Evolutionary conservation across 2,888 invertebrate genomes (phyloP).

Genomic region (Acleris holmiana): DNA sequence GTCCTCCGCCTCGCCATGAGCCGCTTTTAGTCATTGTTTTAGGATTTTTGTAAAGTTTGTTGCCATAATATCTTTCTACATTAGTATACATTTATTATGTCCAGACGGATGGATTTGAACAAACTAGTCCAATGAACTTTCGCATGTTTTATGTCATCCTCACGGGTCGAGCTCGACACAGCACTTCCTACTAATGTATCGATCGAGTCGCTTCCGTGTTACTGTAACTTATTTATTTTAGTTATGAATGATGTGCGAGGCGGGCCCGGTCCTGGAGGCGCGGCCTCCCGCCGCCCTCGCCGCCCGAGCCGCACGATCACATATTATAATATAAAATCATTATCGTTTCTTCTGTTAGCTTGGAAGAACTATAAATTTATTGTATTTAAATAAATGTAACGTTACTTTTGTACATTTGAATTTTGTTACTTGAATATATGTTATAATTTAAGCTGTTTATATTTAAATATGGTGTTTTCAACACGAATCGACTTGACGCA

Average conservation of each 20-base stretch:
- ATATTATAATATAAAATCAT: slow-evolving; percentile 45
- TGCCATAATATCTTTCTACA: slow-evolving; percentile 84
- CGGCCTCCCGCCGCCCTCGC: slow-evolving; percentile 38
- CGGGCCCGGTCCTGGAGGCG: slow-evolving; percentile 44
- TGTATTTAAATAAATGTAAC: slow-evolving; percentile 75
- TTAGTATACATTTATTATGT: slow-evolving; percentile 81
- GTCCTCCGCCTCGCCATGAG: slow-evolving; percentile 74
- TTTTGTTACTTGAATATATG: slow-evolving; percentile 80
- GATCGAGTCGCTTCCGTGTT: slow-evolving; percentile 60
- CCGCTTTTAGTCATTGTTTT: slow-evolving; percentile 85
- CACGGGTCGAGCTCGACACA: slow-evolving; percentile 54
- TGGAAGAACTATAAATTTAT: slow-evolving; percentile 73
- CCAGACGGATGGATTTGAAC: slow-evolving; percentile 81
- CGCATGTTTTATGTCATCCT: slow-evolving; percentile 60
- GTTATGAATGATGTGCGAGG: slow-evolving; percentile 53
- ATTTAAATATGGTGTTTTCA: slow-evolving; percentile 77
- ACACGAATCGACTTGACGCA: slow-evolving; percentile 76
- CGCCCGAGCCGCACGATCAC: slow-evolving; percentile 19
- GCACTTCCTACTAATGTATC: slow-evolving; percentile 56
- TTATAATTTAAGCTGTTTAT: slow-evolving; percentile 83
- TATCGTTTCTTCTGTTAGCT: slow-evolving; percentile 75
- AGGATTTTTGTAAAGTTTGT: slow-evolving; percentile 84
- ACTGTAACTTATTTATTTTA: slow-evolving; percentile 71
- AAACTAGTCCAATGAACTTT: slow-evolving; percentile 79
- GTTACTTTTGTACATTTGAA: slow-evolving; percentile 83